phyloP scores from a whole-genome alignment of 2,888 invertebrate genomes.

The Neuroscelio doddi region DNA sequence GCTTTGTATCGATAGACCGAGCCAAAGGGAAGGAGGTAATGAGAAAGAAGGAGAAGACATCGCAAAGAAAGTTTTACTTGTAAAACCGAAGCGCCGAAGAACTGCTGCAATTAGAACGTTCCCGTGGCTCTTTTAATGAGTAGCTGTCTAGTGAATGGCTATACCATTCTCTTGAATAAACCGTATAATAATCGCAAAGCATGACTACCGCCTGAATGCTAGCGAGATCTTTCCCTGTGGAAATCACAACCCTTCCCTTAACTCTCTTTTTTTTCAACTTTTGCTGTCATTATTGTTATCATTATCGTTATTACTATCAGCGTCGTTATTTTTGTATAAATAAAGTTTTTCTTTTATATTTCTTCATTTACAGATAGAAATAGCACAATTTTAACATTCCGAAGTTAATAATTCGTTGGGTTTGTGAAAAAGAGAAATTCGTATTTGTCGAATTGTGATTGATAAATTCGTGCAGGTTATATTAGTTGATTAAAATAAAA shows the following conservation, averaged over 20 bases:
- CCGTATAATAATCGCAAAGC: not conserved
- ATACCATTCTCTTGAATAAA: conserved; percentile 1
- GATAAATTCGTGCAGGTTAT: too few species aligned
- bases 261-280: not conserved
- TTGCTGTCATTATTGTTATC: not conserved
- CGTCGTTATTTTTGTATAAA: not conserved
- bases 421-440: too few species aligned
- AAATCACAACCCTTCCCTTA: not conserved
- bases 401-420: too few species aligned
- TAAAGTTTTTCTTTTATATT: too few species aligned
- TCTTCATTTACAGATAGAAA: too few species aligned
- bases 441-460: too few species aligned
- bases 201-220: not conserved
- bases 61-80: not conserved
- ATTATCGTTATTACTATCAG: not conserved
- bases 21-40: conserved; percentile 3
- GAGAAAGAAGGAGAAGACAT: not conserved
- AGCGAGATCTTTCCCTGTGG: not conserved
- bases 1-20: conserved; percentile 9
- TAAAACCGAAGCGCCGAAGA: conserved; percentile 1
- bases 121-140: conserved; percentile 12
- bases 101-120: not conserved
- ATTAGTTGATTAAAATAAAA: too few species aligned
- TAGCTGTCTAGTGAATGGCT: conserved; percentile 4
- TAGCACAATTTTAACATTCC: too few species aligned